phyloP scores from a whole-genome alignment of 2,888 invertebrate genomes.

The Drosophila prolongata region DNA sequence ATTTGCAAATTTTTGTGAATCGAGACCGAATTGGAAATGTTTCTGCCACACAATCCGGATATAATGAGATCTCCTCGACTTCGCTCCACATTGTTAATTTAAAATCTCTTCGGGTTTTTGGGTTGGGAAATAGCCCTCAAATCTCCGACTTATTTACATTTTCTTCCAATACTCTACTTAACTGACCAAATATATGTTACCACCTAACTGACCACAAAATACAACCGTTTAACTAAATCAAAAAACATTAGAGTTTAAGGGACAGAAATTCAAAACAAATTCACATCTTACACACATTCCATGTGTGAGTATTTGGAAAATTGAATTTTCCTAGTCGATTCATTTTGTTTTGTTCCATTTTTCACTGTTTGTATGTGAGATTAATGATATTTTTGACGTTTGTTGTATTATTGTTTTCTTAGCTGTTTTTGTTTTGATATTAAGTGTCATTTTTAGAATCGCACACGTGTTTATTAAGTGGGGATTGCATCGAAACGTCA shows the following conservation, averaged over 20 bases:
- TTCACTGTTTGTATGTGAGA: constrained; percentile 20
- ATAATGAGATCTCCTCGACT: constrained; percentile 27
- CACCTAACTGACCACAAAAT: constrained; percentile 3
- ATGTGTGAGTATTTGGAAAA: constrained; percentile 42
- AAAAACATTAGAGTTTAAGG: constrained; percentile 28
- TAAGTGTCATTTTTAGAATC: constrained; percentile 8
- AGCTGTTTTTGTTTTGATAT: constrained; percentile 13
- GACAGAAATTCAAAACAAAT: constrained; percentile 64
- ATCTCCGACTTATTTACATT: background rate
- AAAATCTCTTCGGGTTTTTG: background rate
- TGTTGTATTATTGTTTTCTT: constrained; percentile 9
- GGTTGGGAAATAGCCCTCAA: background rate
- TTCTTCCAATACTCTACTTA: background rate
- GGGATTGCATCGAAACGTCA: background rate
- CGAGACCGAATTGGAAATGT: constrained; percentile 41
- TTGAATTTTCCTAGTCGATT: background rate
- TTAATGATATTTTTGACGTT: background rate
- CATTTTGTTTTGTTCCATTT: constrained; percentile 19
- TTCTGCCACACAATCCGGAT: constrained; percentile 31
- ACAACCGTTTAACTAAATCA: constrained; percentile 4
- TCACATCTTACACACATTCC: constrained; percentile 12
- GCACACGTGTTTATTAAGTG: background rate
- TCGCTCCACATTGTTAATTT: background rate
- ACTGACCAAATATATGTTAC: background rate
- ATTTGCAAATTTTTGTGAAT: constrained; percentile 37